These are phyloP conservation scores for Hapalemur alaotrensis DNA, from an alignment of 2,797 vertebrate species.

Conservation along the genomic window DNA sequence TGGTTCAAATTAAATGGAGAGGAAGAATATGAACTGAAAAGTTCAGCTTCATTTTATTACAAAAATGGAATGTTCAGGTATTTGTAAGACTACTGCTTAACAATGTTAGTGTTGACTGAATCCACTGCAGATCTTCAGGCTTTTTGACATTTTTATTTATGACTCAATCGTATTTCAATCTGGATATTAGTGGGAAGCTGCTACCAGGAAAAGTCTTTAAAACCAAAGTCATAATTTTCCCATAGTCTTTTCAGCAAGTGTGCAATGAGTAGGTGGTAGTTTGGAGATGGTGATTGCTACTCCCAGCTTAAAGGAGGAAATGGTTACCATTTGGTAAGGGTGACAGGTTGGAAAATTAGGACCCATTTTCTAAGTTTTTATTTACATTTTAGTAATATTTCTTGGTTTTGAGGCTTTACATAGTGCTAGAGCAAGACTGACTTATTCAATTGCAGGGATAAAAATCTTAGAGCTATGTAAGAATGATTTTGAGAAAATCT, in stretches of 20 bases:
- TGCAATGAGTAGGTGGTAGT: not conserved
- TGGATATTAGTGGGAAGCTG: not conserved
- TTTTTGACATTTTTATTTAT: slow-evolving; percentile 34
- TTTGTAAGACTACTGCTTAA: not conserved
- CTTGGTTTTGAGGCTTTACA: slow-evolving; percentile 5
- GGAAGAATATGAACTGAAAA: not conserved
- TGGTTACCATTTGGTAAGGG: not conserved
- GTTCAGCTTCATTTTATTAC: not conserved
- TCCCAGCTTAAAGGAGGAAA: not conserved
- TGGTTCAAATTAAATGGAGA: not conserved
- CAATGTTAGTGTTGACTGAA: not conserved
- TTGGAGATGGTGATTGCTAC: not conserved
- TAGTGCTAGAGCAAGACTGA: not conserved
- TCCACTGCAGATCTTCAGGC: not conserved
- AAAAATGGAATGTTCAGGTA: not conserved
- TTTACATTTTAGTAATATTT: not conserved
- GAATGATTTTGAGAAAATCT: not conserved
- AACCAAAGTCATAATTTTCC: slow-evolving; percentile 27
- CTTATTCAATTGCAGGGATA: not conserved
- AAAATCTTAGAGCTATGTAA: not conserved
- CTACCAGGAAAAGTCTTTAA: slow-evolving; percentile 15
- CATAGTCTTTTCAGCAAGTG: not conserved
- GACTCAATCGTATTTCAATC: not conserved
- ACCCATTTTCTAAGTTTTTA: not conserved
- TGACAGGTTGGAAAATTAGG: not conserved